phyloP scores from a whole-genome alignment of 1,140 invertebrate species.

The Musca domestica region DNA sequence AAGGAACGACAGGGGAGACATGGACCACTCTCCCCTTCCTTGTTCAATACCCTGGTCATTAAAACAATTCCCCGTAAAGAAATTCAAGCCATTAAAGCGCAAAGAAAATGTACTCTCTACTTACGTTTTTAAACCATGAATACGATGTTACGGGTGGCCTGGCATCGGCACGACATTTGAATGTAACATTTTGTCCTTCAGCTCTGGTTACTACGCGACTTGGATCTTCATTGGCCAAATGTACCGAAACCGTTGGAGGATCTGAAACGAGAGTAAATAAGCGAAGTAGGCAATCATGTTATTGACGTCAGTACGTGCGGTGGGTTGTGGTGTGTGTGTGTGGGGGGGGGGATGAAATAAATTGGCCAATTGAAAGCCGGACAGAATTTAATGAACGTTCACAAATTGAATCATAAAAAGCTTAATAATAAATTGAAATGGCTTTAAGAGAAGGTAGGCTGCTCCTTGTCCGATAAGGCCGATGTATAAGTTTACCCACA shows the following conservation, averaged over 20 bases:
- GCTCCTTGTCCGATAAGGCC: too few species aligned
- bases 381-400: slow-evolving; percentile 45
- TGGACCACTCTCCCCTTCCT: too few species aligned
- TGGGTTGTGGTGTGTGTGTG: background rate
- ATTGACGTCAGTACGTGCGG: too few species aligned
- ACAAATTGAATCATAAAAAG: slow-evolving; percentile 52
- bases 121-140: slow-evolving; percentile 55
- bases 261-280: slow-evolving; percentile 43
- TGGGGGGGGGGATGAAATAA: slow-evolving; percentile 2
- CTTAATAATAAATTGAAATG: slow-evolving; percentile 53
- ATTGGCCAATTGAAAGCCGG: slow-evolving; percentile 22
- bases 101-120: slow-evolving; percentile 25
- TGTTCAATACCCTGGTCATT: too few species aligned
- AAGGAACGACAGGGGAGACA: too few species aligned
- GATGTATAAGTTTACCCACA: too few species aligned
- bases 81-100: background rate
- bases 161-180: slow-evolving; percentile 53
- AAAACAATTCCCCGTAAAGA: background rate
- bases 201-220: slow-evolving; percentile 50
- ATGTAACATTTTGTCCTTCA: slow-evolving; percentile 53
- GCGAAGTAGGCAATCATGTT: too few species aligned
- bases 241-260: slow-evolving; percentile 53
- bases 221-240: slow-evolving; percentile 54
- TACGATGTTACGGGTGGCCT: slow-evolving; percentile 50
- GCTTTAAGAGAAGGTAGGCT: slow-evolving; percentile 46